Conservation (phyloP, 2,797 vertebrate genomes). For the Acridotheres tristis region DNA sequence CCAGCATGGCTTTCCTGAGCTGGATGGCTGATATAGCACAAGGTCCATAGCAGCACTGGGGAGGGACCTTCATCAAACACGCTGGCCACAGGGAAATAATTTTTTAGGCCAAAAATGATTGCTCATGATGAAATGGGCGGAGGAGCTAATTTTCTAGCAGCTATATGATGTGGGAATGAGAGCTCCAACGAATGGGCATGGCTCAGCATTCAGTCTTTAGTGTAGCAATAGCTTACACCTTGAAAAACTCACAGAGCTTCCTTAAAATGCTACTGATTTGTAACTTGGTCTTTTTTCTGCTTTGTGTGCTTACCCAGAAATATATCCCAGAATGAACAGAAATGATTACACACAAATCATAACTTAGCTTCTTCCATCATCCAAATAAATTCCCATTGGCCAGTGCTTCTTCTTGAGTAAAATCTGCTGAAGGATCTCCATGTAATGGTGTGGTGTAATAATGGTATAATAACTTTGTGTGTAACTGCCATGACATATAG, state of each 20-base stretch:
- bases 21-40: rapidly evolving
- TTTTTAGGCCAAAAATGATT: not conserved
- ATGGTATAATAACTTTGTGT: not conserved
- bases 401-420: not conserved
- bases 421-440: not conserved
- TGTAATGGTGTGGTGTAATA: not conserved
- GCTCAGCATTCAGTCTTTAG: not conserved
- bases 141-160: not conserved
- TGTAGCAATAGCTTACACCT: not conserved
- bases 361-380: not conserved
- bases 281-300: not conserved
- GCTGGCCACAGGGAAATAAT: not conserved
- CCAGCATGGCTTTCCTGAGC: rapidly evolving
- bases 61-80: not conserved
- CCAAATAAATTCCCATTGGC: not conserved
- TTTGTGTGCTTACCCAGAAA: not conserved
- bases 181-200: not conserved
- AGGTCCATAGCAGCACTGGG: not conserved
- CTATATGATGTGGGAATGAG: not conserved
- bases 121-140: not conserved
- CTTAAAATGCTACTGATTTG: not conserved
- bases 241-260: not conserved
- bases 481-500: not conserved
- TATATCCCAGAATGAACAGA: not conserved
- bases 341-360: not conserved